Conservation (phyloP, 2,113 vertebrate species). For the Chrysemys picta region DNA sequence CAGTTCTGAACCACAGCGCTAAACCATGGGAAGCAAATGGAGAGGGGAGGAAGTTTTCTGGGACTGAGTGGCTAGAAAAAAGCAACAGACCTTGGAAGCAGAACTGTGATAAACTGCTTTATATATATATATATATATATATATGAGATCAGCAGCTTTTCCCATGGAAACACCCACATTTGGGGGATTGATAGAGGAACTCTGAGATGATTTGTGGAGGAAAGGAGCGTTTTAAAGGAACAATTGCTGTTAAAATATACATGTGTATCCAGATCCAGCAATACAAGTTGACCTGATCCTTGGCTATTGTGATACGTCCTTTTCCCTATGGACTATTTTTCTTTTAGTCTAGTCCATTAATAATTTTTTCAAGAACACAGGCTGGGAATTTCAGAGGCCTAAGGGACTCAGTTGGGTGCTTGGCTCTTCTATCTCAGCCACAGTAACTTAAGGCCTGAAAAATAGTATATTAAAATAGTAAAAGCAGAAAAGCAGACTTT, state of each 20-base stretch:
- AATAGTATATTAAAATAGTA: not conserved
- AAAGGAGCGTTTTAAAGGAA: not conserved
- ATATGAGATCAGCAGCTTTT: not conserved
- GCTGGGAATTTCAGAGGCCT: not conserved
- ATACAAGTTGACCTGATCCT: not conserved
- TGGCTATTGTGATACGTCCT: not conserved
- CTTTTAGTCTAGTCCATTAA: not conserved
- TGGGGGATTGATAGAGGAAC: not conserved
- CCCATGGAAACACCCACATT: not conserved
- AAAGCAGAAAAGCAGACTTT: no score
- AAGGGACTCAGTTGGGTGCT: not conserved
- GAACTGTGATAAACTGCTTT: not conserved
- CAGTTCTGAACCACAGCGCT: accelerated
- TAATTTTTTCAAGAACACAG: accelerated
- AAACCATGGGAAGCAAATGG: not conserved
- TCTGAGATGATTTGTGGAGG: not conserved
- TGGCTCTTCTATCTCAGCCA: not conserved
- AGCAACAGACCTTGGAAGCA: not conserved
- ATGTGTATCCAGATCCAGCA: accelerated
- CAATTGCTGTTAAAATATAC: accelerated
- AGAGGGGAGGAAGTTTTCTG: not conserved
- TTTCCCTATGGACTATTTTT: accelerated
- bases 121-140: not conserved
- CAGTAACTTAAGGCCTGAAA: accelerated
- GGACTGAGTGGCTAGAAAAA: not conserved